Evolutionary conservation across 2,113 vertebrate species (phyloP).

Genomic region (Istiophorus platypterus): DNA sequence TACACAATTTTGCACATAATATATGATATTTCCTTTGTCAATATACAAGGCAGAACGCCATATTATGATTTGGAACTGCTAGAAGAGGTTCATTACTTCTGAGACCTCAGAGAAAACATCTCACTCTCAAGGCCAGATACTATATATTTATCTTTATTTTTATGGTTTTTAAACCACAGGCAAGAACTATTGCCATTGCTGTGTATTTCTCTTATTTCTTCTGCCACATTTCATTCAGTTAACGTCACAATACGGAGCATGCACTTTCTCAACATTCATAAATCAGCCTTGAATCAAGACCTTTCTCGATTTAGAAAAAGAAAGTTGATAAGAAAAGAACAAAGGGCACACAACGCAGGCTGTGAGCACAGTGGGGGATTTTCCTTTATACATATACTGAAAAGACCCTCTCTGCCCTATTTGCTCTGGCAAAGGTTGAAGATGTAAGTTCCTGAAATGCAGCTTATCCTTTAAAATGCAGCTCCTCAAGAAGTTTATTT

Average conservation of each 20-base stretch:
- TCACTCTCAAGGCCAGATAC: slow-evolving; percentile 21
- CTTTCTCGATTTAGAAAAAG: slow-evolving; percentile 32
- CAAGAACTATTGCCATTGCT: background rate
- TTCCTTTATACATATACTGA: slow-evolving; percentile 35
- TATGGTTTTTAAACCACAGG: background rate
- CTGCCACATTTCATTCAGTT: slow-evolving; percentile 8
- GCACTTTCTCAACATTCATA: slow-evolving; percentile 33
- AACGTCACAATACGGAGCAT: slow-evolving; percentile 8
- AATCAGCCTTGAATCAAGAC: slow-evolving; percentile 18
- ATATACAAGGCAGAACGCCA: slow-evolving; percentile 1
- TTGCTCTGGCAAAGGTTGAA: slow-evolving; percentile 3
- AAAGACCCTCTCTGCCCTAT: slow-evolving; percentile 27
- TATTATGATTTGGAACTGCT: background rate
- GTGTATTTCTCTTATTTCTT: slow-evolving; percentile 15
- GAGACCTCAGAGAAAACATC: background rate
- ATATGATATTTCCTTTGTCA: background rate
- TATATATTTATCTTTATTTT: slow-evolving; percentile 17
- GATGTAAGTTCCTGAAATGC: slow-evolving; percentile 35
- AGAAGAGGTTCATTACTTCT: background rate
- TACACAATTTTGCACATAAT: background rate
- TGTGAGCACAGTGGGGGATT: slow-evolving; percentile 16
- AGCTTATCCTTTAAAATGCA: slow-evolving; percentile 49
- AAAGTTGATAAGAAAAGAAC: slow-evolving; percentile 27
- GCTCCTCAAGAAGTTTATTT: slow-evolving; percentile 25
- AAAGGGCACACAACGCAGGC: slow-evolving; percentile 19